Percentiles rank a stretch among this genome's conserved stretches.
Evolutionary conservation across 1,140 invertebrate genomes (phyloP).

Genomic region (Episyrphus balteatus): DNA sequence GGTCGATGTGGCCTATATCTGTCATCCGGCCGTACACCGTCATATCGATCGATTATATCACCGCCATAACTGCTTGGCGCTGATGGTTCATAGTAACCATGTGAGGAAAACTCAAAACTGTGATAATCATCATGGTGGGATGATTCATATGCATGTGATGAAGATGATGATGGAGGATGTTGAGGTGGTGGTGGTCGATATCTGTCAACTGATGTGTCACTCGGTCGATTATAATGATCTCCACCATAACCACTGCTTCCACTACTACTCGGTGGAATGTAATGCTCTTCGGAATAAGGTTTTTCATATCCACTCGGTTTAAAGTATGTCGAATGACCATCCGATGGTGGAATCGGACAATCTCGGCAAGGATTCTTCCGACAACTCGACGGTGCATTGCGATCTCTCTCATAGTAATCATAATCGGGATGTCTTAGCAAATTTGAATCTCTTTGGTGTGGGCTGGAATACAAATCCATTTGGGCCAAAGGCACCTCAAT

Average conservation of each 20-base stretch:
- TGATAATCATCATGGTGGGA: constrained; percentile 8
- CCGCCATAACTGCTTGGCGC: constrained; percentile 24
- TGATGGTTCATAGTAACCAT: constrained; percentile 26
- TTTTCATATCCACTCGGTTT: constrained; percentile 19
- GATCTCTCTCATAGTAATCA: constrained; percentile 64
- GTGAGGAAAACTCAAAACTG: constrained; percentile 27
- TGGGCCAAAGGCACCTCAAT: constrained; percentile 53
- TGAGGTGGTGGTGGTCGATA: constrained; percentile 18
- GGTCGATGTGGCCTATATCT: constrained; percentile 1
- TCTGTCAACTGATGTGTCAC: constrained; percentile 27
- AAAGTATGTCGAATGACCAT: constrained; percentile 23
- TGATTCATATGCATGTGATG: constrained; percentile 13
- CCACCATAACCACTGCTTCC: constrained; percentile 11
- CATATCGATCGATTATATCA: constrained; percentile 27
- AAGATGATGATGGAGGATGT: constrained; percentile 9
- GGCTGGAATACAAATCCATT: constrained; percentile 44
- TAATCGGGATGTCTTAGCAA: constrained; percentile 51
- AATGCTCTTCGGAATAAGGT: not conserved
- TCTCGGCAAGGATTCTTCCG: constrained; percentile 26
- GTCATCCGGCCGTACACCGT: constrained; percentile 11
- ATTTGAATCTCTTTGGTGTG: constrained; percentile 27
- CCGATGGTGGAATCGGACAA: constrained; percentile 19
- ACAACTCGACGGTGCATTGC: constrained; percentile 41
- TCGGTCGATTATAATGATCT: constrained; percentile 8
- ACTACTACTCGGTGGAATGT: not conserved